Base-by-base conservation (phyloP, 2,888 invertebrate genomes). In the Eueremaeus valkanovi region DNA sequence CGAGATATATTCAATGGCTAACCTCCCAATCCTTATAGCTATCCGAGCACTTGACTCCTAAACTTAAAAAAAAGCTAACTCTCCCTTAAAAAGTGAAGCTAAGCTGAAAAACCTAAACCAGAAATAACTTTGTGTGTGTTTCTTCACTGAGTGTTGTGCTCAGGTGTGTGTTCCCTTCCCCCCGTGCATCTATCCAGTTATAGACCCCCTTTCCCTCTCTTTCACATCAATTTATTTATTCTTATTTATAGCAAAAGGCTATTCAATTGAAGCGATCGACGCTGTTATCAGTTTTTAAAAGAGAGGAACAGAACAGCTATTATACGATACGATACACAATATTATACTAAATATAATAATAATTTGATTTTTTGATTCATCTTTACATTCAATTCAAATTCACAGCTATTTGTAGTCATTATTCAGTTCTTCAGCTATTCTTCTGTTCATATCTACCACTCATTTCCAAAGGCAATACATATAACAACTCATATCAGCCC, bases 371-470 rank as follows among this genome's bases (percentile, higher is more conserved):
- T 9, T 55, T 24, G 27, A 27, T 27, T 27, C 9, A 6, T 55
- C 11, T 55, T 55, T n/a, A 24, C 9, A 55, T 27, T 55, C 9
- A 27, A 33, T 9, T 36, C n/a, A 63, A 33, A 63, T 31, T 36
- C 63, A 63, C 36, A 63, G 33, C 63, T 63, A 63, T 63, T 63
- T 63, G 63, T 63, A 63, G 63, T 63, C 63, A 63, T 63, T 63
- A 63, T 16, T 55, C 27, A 27, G 27, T 24, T 9, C 24, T 55
- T 27, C 6, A 8, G 21, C 8, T n/a, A 51, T 51, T 45, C 42
- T 45, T 13, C 5, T 51, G 13, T 18, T 55, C 55, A 24, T 27
- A 5, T 27, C 51, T 51, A 21, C 5, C 18, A 27, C 24, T 55
- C 16, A 45, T 45, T 45, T 13, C 11, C 16, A 27, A 55, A 6